Evolutionary conservation across 2,113 vertebrate genomes (phyloP), one percentile per base, ranked within the genome.

Genomic region (Sceloporus undulatus): DNA sequence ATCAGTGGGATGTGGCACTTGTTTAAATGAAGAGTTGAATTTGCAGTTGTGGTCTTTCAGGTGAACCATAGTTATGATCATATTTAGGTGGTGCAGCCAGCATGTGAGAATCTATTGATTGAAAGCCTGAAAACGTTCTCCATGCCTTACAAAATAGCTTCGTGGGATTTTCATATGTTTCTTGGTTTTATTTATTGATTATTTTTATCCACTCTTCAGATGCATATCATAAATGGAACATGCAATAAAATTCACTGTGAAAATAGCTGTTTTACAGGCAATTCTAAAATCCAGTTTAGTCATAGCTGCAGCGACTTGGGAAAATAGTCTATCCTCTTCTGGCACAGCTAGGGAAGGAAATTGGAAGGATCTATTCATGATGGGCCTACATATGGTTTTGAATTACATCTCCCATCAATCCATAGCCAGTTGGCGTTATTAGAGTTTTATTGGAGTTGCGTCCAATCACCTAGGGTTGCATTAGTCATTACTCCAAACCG

Each of bases 1-100:
- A 83, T 83, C 81, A 78, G 7, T 75, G 82, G 85, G 78, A 78
- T 87, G 85, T 42, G 5, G 0, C 65, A 84, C 34, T 80, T 71
- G 9, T 40, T 40, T 40, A 18, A 2, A 56, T 56, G 27, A 38
- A 76, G 54, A 23, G 16, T 23, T 73, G 38, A 23, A 18, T 56
- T 73, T 84, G 4, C 29, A n/a, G 34, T 74, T 73, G 23, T 13
- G 48, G 1, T 73, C 27, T 84, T 38, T 70, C 68, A 84, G 29
- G 34, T 52, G 34, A 21, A 13, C 18, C 3, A 54, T 74, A 21
- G 3, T 3, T 74, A 11, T 84, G 70, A 56, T 34, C 34, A 34
- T 13, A 11, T 5, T 54, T 14, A 52, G 9, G 40, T 25, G 21
- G 23, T 27, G 52, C 34, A 54, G 18, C 52, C 23, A 13, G 2